Evolutionary conservation across 2,113 vertebrate genomes (phyloP), one percentile per base, ranked within the genome.

Genomic region (Callopanchax toddi): DNA sequence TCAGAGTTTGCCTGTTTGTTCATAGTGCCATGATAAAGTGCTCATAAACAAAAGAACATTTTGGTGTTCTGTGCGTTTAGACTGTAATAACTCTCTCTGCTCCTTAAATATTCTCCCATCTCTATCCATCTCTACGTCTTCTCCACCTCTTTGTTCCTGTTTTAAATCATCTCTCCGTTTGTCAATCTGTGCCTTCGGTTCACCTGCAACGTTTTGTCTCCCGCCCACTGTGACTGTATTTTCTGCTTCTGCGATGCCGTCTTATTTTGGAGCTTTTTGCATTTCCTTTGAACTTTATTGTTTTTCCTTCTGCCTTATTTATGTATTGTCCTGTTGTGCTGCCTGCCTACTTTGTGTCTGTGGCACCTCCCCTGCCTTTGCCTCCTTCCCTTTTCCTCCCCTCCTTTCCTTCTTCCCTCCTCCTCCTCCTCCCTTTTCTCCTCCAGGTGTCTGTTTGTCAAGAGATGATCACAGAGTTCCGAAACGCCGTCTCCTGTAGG

Each of bases 381-480:
- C 57, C 55, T 60, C 57, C 56, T 67, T 71, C 39, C 68, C 46
- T 75, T 43, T 52, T 51, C 25, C 46, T 58, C 23, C 74, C 65
- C 60, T 65, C 69, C 75, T 65, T 59, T 42, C 51, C 67, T 34
- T 56, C 45, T 54, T 48, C 42, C 74, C 64, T 74, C 58, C 57
- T 67, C 53, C 26, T 13, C 34, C 34, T 36, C 51, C 69, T 63
- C 53, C 68, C 25, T 45, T 68, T 48, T 18, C 16, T 37, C 37
- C 29, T 81, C 4, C 70, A 97, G 95, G 93, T 95, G 78, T 97
- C 95, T 26, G 94, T 97, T 65, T 96, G 95, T 91, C 95, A 94
- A 89, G 95, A 97, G 91, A 97, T 97, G 95, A 86, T 97, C 85
- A 95, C 93, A 25, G 95, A 97, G 83, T 94, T 97, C 53, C 89